Conservation (phyloP, 2,113 vertebrate species). For the Illadopsis cleaveri region DNA sequence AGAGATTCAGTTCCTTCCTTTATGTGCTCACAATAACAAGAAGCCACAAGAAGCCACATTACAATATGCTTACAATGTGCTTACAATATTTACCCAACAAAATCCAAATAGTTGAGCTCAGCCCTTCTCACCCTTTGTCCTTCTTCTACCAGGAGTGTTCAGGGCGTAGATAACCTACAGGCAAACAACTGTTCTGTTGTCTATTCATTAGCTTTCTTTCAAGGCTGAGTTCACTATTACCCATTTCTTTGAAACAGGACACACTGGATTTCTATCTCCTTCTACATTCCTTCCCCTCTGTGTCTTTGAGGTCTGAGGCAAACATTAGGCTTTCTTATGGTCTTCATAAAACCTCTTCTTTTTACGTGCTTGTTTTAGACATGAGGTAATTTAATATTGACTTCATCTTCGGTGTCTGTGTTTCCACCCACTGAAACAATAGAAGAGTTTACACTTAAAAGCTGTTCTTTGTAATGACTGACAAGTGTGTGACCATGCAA, state of each 20-base stretch:
- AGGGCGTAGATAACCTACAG: background rate
- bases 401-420: rapidly evolving
- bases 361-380: background rate
- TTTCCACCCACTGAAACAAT: background rate
- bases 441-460: background rate
- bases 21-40: background rate
- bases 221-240: background rate
- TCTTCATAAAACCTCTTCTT: background rate
- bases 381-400: background rate
- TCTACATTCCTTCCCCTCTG: background rate
- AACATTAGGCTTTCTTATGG: background rate
- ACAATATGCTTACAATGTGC: too few species aligned
- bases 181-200: background rate
- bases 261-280: background rate
- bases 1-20: background rate
- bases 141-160: background rate
- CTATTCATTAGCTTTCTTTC: background rate
- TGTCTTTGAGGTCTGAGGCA: background rate
- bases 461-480: background rate
- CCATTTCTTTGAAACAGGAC: background rate
- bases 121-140: background rate
- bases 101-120: background rate
- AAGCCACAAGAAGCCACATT: too few species aligned
- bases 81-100: background rate
- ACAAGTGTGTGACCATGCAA: background rate